Base-by-base conservation (phyloP, 2,888 invertebrate species). In the Branchipolynoe longqiensis region DNA sequence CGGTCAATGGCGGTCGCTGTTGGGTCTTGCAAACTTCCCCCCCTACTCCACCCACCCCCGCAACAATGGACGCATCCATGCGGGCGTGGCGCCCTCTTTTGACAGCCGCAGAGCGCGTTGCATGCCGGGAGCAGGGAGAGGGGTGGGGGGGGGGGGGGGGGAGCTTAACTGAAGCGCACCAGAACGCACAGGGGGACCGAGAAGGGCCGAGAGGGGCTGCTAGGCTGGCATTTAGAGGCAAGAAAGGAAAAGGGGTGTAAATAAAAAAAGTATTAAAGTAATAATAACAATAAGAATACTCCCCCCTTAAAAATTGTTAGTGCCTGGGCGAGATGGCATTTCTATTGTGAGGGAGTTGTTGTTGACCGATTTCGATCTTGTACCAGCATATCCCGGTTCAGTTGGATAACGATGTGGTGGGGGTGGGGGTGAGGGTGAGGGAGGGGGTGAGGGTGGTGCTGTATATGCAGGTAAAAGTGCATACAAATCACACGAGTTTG, bases 361-460 rank as follows among this genome's bases (percentile, higher is more conserved):
- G n/a, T 69, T 28, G 33, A 58, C 8, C 14, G 14, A 69, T 18
- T 33, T 69, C n/a, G 69, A 69, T 69, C 69, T 69, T 33, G n/a
- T n/a, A n/a, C 38, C 69, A 36, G 69, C 69, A 69, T 69, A 36
- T 36, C n/a, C 69, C 38, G 69, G 69, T 69, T 69, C 69, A 69
- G 69, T 33, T 69, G 38, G 25, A 69, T 38, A 69, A 38, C 1
- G 8, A 33, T 3, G 36, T 31, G 38, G 18, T 33, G 69, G 38
- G 33, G 69, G 69, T 36, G 2, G 33, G 38, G 36, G 38, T 33
- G 69, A 38, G 69, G 69, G 33, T 31, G 18, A 18, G 69, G 62
- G 36, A 33, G 36, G 69, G 69, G 3, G 69, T 14, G 38, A 22
- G 18, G 48, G 48, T 48, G 8, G 48, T 48, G 48, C 18, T 12